Base-by-base conservation (phyloP, 2,888 invertebrate genomes). In the Terebella lapidaria region DNA sequence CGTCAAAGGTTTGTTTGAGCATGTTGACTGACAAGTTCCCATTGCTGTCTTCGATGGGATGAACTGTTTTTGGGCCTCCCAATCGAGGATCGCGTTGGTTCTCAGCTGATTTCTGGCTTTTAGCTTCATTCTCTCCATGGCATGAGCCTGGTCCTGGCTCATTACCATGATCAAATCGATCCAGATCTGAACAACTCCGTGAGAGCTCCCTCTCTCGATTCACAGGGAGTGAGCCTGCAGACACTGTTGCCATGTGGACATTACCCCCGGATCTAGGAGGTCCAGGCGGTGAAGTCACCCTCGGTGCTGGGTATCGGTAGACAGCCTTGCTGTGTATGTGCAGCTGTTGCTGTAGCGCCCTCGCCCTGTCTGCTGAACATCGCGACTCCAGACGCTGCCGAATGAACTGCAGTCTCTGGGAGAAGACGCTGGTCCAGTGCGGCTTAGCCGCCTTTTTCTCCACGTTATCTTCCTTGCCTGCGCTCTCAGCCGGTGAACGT, bases 351-450 rank as follows among this genome's bases (percentile, higher is more conserved):
- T 49, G 15, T 15, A 49, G 5, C 5, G 49, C 49, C 49, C 22
- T 10, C n/a, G 49, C 10, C 15, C 28, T 5, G 10, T 53, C 53
- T 15, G 53, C 4, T 28, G 53, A 5, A 28, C 53, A 53, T 15
- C 10, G 10, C 15, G 15, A 5, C 28, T 53, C 53, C 27, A 53
- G 22, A 15, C 29, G 26, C 10, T 28, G 26, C 15, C 28, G 26
- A 15, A 53, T 53, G 15, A 28, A 27, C 26, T 28, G 26, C 15
- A 53, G 26, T 5, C 53, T 5, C 5, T 53, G 53, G 5, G 53
- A 53, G 28, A 53, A 53, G 5, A 53, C 28, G 27, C 15, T 28
- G 15, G 53, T 53, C 53, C 53, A 53, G 27, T 28, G 53, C 4
- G 53, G 53, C 53, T 53, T 53, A 5, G 10, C 42, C 42, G 22